phyloP scores from a whole-genome alignment of 2,888 invertebrate genomes.

The Nemotelus nigrinus region DNA sequence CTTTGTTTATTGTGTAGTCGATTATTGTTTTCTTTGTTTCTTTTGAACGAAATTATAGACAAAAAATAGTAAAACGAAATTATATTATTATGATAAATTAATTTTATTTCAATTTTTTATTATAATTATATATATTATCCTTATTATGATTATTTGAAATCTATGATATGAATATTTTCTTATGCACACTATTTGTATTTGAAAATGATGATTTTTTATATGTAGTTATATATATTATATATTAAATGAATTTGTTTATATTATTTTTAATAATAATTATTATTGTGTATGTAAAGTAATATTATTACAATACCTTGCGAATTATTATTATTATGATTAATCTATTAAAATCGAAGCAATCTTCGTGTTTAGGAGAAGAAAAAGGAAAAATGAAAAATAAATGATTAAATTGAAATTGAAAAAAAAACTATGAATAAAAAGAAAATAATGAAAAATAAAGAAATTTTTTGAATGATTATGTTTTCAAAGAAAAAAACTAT shows the following conservation, averaged over 20 bases:
- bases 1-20: too few relatives aligned
- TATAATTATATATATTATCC: too few relatives aligned
- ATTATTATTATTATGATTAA: conserved; percentile 33
- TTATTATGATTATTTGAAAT: too few relatives aligned
- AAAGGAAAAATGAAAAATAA: conserved; percentile 7
- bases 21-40: too few relatives aligned
- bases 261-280: conserved; percentile 19
- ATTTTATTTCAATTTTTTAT: too few relatives aligned
- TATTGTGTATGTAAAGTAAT: conserved; percentile 15
- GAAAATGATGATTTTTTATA: too few relatives aligned
- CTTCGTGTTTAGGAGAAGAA: conserved; percentile 11
- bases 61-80: too few relatives aligned
- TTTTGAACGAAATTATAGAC: too few relatives aligned
- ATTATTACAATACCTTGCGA: conserved; percentile 35
- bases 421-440: conserved; percentile 19
- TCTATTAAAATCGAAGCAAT: conserved; percentile 6
- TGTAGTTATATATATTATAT: too few relatives aligned
- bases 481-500: neutral
- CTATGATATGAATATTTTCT: too few relatives aligned
- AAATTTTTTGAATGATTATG: neutral
- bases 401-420: neutral
- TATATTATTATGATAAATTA: too few relatives aligned
- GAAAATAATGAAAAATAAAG: neutral
- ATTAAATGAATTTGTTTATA: neutral
- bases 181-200: too few relatives aligned